Conservation (phyloP, 1,140 invertebrate species). For the Melitaea cinxia region DNA sequence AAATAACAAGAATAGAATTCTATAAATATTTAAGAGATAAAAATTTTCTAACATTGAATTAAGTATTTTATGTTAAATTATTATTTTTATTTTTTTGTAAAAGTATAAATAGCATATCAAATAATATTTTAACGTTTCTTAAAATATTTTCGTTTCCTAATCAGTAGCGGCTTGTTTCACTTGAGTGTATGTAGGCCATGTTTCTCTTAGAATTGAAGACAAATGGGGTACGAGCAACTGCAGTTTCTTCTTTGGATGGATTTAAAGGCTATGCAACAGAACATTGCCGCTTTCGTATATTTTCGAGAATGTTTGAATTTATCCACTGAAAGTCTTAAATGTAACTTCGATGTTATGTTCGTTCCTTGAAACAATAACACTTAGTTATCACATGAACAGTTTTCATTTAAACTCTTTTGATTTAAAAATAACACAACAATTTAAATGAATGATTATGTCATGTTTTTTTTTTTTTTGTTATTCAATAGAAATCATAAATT, state of each 20-base stretch:
- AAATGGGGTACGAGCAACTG: conserved; percentile 21
- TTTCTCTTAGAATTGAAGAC: conserved; percentile 29
- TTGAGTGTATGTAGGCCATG: conserved; percentile 9
- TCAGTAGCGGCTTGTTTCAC: conserved; percentile 4
- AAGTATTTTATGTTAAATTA: no score
- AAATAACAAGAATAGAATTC: no score
- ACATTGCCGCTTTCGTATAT: conserved; percentile 14
- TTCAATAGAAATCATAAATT: no score
- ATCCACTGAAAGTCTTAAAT: background rate
- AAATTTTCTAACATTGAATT: no score
- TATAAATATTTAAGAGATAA: no score
- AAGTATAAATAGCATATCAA: background rate
- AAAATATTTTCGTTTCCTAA: conserved; percentile 7
- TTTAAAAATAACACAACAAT: no score
- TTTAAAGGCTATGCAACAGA: conserved; percentile 25
- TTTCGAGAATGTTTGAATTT: conserved; percentile 13
- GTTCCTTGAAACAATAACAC: background rate
- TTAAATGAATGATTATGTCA: no score
- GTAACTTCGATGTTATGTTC: background rate
- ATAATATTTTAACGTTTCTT: background rate
- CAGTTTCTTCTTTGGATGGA: conserved; percentile 21
- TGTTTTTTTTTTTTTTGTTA: no score
- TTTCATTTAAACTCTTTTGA: background rate
- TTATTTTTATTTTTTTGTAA: no score
- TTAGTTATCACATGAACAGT: background rate